These are phyloP conservation scores for Epiperipatus broadwayi DNA, from an alignment of 2,888 invertebrate species.

Conservation along the genomic window DNA sequence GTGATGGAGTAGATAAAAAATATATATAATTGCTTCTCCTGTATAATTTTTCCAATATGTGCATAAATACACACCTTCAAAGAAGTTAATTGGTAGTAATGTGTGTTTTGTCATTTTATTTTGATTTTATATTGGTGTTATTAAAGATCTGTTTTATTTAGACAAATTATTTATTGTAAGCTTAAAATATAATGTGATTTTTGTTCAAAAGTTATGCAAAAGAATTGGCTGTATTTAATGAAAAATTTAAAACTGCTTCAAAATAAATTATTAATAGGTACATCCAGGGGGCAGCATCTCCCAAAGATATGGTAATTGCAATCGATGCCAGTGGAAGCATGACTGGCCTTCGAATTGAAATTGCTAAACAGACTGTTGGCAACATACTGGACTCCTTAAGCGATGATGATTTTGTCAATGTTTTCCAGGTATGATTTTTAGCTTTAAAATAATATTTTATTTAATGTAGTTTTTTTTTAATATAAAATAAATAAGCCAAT, in stretches of 20 bases:
- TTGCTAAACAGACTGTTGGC: slow-evolving; percentile 68
- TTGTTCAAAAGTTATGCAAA: neutral
- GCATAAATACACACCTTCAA: no score
- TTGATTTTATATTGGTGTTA: no score
- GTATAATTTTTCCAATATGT: no score
- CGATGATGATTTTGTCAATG: slow-evolving; percentile 92
- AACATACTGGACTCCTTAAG: slow-evolving; percentile 82
- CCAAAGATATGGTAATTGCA: slow-evolving; percentile 87
- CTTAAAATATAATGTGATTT: no score
- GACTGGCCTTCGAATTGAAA: slow-evolving; percentile 73
- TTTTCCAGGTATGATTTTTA: slow-evolving; percentile 40
- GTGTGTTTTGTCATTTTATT: no score
- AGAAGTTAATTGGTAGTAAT: no score
- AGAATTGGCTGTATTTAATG: slow-evolving; percentile 7
- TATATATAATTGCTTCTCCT: no score
- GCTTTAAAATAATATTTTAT: neutral
- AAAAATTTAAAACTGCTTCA: neutral
- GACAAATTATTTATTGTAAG: no score
- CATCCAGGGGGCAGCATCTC: slow-evolving; percentile 89
- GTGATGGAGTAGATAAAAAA: no score
- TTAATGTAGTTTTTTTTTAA: slow-evolving; percentile 5
- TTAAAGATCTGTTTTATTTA: no score
- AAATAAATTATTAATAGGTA: slow-evolving; percentile 40
- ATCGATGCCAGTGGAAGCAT: slow-evolving; percentile 92
- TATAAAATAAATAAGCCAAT: no score